Percentiles rank a stretch among this genome's conserved stretches.
Conservation (phyloP, 92 coral and sea anemone species). For the Scolanthus callimorphus region DNA sequence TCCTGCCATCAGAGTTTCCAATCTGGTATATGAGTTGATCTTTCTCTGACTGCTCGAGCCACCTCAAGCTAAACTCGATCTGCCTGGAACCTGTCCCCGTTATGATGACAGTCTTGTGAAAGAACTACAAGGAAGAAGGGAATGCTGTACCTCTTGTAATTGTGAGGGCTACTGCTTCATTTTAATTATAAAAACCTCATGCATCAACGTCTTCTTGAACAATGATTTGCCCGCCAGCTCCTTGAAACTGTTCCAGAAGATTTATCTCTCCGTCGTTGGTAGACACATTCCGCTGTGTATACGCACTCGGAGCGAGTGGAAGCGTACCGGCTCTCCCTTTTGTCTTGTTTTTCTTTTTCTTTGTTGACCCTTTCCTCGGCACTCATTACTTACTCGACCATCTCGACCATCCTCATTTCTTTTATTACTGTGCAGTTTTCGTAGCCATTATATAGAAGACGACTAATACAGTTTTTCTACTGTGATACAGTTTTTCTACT, state of each 20-base stretch:
- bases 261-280: background rate
- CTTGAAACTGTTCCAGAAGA: slow-evolving; percentile 13
- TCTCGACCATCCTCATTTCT: background rate
- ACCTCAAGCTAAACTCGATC: background rate
- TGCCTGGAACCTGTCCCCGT: background rate
- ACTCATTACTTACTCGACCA: background rate
- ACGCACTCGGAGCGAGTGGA: slow-evolving; percentile 35
- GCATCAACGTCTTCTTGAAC: background rate
- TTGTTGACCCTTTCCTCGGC: background rate
- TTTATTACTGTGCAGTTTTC: background rate
- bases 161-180: background rate
- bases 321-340: slow-evolving; percentile 38
- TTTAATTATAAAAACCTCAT: too few species aligned
- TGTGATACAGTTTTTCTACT: slow-evolving; percentile 37
- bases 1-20: background rate
- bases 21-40: background rate
- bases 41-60: background rate
- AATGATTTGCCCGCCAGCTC: background rate
- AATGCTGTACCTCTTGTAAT: background rate
- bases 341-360: slow-evolving; percentile 26
- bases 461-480: too few species aligned
- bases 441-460: slow-evolving; percentile 30
- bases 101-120: background rate
- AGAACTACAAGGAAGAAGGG: background rate
- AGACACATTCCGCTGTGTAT: background rate